Base-by-base conservation (phyloP, 2,888 invertebrate genomes). In the Phrixothrix hirtus region DNA sequence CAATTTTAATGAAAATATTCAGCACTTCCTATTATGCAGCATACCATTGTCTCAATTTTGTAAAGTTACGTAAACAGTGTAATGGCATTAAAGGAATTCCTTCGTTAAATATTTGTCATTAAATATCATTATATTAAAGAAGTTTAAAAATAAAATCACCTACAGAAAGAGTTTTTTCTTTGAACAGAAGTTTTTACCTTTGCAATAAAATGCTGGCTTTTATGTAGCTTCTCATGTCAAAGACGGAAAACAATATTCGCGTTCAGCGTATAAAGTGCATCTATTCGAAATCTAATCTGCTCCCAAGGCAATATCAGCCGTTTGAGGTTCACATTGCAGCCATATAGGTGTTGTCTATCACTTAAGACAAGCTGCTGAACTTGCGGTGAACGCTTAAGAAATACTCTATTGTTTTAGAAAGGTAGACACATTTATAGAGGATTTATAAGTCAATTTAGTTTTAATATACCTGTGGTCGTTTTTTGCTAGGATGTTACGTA, bases 311-410 rank as follows among this genome's bases (percentile, higher is more conserved):
- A 54, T 48, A 54, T 41, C 35, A 17, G 34, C 11, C 51, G 32
- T 53, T 53, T 53, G 53, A 53, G 42, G 42, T 53, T 48, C 47
- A 26, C 25, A 29, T 53, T 53, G 42, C 53, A 51, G 26, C 48
- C 21, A 14, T 35, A 21, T 13, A 39, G 36, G 48, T 35, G 43
- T 49, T 49, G 36, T 32, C 36, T 36, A 32, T 43, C 49, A 49
- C 29, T 42, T 36, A 36, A 42, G 30, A 37, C 36, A 32, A 17
- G 35, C 39, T 49, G 14, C 34, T 42, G 21, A 26, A 43, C 32
- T 43, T 34, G 32, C 26, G 25, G 14, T 25, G 15, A 34, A 26
- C 15, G 13, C 34, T 34, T 43, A 14, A 37, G 30, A 13, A 14
- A 11, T 13, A 12, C 12, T 11, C 31, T 31, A 31, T 13, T 31